Base-by-base conservation (phyloP, 1,140 invertebrate genomes). In the Drosophila sproati region DNA sequence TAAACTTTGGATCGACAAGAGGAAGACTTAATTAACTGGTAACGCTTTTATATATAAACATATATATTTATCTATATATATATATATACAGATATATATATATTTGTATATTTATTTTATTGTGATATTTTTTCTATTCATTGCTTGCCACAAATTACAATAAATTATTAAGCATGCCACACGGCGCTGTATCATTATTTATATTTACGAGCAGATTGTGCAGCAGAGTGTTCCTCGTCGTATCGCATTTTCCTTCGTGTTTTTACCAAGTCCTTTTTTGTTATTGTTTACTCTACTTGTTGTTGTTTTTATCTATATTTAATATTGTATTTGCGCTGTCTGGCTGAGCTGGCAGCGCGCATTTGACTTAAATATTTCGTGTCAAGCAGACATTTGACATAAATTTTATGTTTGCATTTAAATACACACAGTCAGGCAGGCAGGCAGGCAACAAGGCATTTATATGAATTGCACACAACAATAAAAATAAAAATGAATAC, bases 391-490 rank as follows among this genome's bases (percentile, higher is more conserved):
- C 89, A 91, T 91, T 91, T 91, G 89, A 91, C 89, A 91, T 89
- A 80, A 91, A 91, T 91, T 91, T 89, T 77, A 89, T 91, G 88
- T 91, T 91, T 91, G 89, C 88, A 85, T 91, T 91, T 91, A 89
- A 91, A 91, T 91, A 91, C 72, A 80, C 52, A 79, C 60, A 77
- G 61, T 50, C 50, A 61, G 48, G 34, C 28, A 32, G 12, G 31
- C 34, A 52, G 48, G n/a, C 60, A 63, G 48, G 47, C 61, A 63
- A 63, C 61, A 54, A 61, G 71, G 56, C 64, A 74, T 62, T 74
- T 55, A 74, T 57, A 70, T 70, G 39, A 57, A 67, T 59, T 66
- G 57, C 51, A 69, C 35, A 72, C 45, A 64, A 72, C 34, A 77
- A 70, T 51, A 74, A 68, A n/a, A 50, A 41, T 3, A 10, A 39